phyloP scores from a whole-genome alignment of 2,888 invertebrate species.

The Drosophila lutescens region DNA sequence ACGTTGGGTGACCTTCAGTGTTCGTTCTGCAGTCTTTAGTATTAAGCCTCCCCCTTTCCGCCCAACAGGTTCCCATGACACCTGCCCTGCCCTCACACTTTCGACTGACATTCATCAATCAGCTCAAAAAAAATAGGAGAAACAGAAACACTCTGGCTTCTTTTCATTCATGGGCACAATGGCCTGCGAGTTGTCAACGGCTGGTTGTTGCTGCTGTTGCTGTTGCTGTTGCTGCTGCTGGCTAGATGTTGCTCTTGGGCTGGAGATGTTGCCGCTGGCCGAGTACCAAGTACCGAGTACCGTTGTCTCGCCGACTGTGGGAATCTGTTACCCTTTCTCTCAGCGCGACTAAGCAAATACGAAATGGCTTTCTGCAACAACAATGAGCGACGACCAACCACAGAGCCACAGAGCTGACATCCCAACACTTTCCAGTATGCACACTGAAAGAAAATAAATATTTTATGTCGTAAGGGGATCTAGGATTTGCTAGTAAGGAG shows the following conservation, averaged over 20 bases:
- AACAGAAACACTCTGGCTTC: constrained; percentile 45
- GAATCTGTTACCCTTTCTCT: constrained; percentile 82
- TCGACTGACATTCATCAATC: constrained; percentile 72
- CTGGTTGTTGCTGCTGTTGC: constrained; percentile 24
- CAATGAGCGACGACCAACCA: constrained; percentile 61
- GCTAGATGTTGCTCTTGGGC: constrained; percentile 11
- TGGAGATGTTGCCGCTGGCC: constrained; percentile 12
- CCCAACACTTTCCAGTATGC: constrained; percentile 36
- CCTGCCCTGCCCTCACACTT: constrained; percentile 55
- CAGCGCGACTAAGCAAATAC: constrained; percentile 60
- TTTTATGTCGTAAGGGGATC: not conserved
- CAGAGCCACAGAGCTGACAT: constrained; percentile 48
- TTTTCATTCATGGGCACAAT: constrained; percentile 64
- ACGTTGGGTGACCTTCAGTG: constrained; percentile 61
- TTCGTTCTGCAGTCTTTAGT: not conserved
- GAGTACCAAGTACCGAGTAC: constrained; percentile 22
- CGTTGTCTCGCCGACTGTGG: constrained; percentile 69
- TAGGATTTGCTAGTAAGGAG: no score
- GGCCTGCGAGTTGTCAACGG: constrained; percentile 67
- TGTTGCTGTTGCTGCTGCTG: constrained; percentile 17
- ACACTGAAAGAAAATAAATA: not conserved
- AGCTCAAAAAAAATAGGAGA: constrained; percentile 42
- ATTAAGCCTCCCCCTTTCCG: not conserved
- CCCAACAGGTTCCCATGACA: constrained; percentile 68
- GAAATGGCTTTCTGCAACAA: constrained; percentile 68